Conservation (phyloP, 2,113 vertebrate genomes). For the Sebastes schlegelii region DNA sequence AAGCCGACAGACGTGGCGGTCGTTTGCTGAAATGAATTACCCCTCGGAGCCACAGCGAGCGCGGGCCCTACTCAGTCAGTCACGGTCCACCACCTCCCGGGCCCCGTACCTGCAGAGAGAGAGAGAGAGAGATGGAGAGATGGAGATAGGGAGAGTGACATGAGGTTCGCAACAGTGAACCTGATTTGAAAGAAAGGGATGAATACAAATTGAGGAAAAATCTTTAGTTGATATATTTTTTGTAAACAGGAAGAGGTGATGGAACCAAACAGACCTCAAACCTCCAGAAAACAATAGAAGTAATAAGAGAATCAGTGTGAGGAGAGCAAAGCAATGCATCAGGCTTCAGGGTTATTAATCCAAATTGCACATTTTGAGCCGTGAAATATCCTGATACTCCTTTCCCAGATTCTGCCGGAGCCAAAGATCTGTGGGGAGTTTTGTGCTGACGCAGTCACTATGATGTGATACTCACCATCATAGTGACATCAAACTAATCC, state of each 20-base stretch:
- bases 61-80: constrained; percentile 80
- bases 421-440: constrained; percentile 51
- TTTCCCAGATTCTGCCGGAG: constrained; percentile 26
- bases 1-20: constrained; percentile 86
- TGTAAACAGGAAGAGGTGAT: background rate
- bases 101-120: constrained; percentile 67
- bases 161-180: constrained; percentile 11
- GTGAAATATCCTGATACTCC: constrained; percentile 17
- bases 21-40: constrained; percentile 88
- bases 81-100: constrained; percentile 76
- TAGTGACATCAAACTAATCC: constrained; percentile 74
- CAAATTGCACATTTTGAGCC: constrained; percentile 20
- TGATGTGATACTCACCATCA: constrained; percentile 52
- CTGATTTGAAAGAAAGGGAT: constrained; percentile 11
- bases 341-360: constrained; percentile 25
- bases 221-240: background rate
- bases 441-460: constrained; percentile 60
- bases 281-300: constrained; percentile 7
- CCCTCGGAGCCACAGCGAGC: constrained; percentile 79
- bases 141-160: background rate
- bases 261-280: background rate
- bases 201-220: constrained; percentile 3
- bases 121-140: background rate
- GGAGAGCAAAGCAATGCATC: background rate
- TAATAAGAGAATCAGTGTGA: background rate